Conservation (phyloP, 2,797 vertebrate genomes). For the Tapirus indicus region DNA sequence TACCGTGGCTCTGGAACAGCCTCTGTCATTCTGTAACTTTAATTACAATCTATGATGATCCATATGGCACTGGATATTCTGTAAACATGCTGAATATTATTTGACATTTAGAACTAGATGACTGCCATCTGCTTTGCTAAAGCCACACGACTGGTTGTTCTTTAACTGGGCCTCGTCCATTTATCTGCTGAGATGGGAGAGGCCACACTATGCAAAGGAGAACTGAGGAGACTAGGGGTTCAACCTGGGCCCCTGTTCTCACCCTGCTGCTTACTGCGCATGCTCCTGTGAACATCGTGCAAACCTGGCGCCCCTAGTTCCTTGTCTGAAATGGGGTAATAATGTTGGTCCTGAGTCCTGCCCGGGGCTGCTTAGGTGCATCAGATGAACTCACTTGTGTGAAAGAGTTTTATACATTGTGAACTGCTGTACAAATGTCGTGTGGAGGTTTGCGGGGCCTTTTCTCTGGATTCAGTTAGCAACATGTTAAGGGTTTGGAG, state of each 20-base stretch:
- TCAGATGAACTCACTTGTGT: fast-evolving
- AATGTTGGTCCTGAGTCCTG: background rate
- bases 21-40: background rate
- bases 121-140: background rate
- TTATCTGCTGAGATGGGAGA: background rate
- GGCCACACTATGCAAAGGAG: fast-evolving
- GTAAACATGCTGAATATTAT: background rate
- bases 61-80: background rate
- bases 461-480: background rate
- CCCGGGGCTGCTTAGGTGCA: fast-evolving
- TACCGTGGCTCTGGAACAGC: background rate
- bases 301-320: background rate
- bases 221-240: background rate
- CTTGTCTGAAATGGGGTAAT: background rate
- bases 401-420: background rate
- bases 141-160: background rate
- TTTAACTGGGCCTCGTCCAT: background rate
- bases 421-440: background rate
- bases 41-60: background rate
- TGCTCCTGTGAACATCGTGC: fast-evolving
- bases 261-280: too few species aligned
- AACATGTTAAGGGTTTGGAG: background rate
- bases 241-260: background rate
- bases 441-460: background rate
- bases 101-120: background rate